phyloP scores from a whole-genome alignment of 2,797 vertebrate species.

The Aselliscus stoliczkanus region DNA sequence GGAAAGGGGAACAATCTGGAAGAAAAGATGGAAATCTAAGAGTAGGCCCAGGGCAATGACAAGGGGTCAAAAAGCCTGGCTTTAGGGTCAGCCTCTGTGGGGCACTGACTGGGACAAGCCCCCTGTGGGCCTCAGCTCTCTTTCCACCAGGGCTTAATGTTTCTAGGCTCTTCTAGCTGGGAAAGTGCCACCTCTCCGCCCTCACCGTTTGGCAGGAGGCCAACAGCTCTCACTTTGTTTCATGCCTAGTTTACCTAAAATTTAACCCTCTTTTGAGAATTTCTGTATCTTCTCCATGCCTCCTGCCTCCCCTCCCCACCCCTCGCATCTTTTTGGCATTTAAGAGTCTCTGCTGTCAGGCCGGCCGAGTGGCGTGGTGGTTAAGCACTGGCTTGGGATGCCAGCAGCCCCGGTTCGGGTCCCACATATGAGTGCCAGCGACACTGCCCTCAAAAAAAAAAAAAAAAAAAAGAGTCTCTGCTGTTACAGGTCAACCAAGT shows the following conservation, averaged over 20 bases:
- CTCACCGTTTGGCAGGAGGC: neutral
- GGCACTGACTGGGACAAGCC: neutral
- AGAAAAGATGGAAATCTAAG: neutral
- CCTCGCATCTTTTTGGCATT: neutral
- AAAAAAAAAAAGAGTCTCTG: neutral
- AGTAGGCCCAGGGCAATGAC: neutral
- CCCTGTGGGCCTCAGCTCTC: neutral
- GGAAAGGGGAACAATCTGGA: neutral
- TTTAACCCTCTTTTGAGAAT: neutral
- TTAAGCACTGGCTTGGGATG: no score
- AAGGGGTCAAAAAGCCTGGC: neutral
- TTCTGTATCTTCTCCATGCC: neutral
- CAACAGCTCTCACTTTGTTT: neutral
- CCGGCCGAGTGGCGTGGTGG: no score
- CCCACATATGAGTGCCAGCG: no score
- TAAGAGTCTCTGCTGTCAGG: neutral
- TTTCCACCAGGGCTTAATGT: neutral
- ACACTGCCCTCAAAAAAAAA: no score
- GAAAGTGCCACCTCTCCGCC: neutral
- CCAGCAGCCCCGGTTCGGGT: no score
- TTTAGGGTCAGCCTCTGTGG: neutral
- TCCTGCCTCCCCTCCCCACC: no score
- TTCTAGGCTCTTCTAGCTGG: neutral
- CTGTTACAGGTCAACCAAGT: neutral
- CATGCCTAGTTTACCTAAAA: neutral